Evolutionary conservation across 1,140 invertebrate genomes (phyloP).

Genomic region (Rhagoletis zephyria): DNA sequence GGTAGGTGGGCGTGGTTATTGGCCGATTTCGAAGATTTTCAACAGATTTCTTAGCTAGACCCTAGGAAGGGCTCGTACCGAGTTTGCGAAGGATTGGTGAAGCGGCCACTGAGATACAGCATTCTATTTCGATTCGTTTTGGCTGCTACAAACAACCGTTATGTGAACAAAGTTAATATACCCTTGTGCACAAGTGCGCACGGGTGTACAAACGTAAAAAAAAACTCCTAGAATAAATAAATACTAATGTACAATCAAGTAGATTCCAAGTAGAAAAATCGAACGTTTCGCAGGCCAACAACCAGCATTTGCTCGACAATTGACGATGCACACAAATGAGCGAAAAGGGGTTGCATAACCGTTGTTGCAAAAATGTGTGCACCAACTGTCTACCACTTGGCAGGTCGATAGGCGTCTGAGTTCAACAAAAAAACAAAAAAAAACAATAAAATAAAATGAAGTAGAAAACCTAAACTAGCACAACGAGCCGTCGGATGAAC

Average conservation of each 20-base stretch:
- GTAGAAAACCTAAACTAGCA: background rate
- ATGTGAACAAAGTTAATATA: no score
- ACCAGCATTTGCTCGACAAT: background rate
- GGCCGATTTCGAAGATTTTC: no score
- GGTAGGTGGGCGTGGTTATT: no score
- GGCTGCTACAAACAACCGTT: no score
- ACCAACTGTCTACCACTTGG: background rate
- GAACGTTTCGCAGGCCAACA: background rate
- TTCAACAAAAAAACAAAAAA: background rate
- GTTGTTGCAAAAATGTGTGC: background rate
- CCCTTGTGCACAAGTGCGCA: no score
- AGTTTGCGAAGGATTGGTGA: no score
- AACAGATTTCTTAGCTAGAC: no score
- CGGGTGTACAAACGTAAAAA: background rate
- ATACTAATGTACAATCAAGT: background rate
- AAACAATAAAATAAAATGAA: background rate
- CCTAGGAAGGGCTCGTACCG: no score
- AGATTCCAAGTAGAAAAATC: background rate
- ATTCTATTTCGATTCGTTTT: no score
- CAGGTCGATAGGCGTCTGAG: conserved; percentile 33
- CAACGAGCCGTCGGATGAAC: background rate
- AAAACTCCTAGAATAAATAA: background rate
- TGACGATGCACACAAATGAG: background rate
- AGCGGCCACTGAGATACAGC: no score
- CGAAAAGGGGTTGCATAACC: background rate